These are phyloP conservation scores for Tachycineta bicolor DNA, from an alignment of 2,113 vertebrate species.

Conservation along the genomic window DNA sequence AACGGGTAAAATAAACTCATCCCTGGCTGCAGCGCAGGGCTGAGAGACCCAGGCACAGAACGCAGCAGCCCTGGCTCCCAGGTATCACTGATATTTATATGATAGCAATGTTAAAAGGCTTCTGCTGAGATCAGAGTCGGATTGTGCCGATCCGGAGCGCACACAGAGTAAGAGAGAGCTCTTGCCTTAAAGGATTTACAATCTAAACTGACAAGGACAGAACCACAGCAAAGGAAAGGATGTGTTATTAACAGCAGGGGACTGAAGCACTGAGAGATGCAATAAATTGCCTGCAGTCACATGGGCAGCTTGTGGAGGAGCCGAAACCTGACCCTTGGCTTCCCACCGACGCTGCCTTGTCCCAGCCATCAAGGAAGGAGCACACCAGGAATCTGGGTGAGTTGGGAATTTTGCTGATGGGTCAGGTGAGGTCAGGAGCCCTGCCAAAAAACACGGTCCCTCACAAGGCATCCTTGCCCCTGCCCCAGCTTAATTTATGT, in stretches of 20 bases:
- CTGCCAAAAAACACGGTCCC: neutral
- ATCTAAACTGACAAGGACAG: conserved; percentile 52
- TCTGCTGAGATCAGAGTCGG: conserved; percentile 40
- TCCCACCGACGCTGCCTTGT: accelerated
- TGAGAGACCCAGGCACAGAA: neutral
- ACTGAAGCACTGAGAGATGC: neutral
- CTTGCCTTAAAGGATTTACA: conserved; percentile 42
- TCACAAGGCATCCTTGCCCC: neutral
- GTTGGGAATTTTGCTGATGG: neutral
- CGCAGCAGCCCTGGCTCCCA: neutral
- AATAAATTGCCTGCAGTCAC: conserved; percentile 14
- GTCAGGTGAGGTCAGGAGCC: neutral
- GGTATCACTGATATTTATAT: neutral
- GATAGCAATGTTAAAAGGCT: neutral
- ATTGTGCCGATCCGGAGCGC: neutral
- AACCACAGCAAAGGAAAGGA: conserved; percentile 31
- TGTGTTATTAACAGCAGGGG: conserved; percentile 52
- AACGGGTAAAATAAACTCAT: neutral
- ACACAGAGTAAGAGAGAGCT: neutral
- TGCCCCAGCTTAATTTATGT: too few relatives aligned
- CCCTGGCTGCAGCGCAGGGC: neutral
- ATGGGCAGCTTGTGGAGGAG: neutral
- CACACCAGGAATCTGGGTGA: accelerated
- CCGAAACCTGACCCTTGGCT: neutral
- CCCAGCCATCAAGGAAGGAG: neutral